Conservation (phyloP, 2,888 invertebrate species). For the Hedychridium roseum region DNA sequence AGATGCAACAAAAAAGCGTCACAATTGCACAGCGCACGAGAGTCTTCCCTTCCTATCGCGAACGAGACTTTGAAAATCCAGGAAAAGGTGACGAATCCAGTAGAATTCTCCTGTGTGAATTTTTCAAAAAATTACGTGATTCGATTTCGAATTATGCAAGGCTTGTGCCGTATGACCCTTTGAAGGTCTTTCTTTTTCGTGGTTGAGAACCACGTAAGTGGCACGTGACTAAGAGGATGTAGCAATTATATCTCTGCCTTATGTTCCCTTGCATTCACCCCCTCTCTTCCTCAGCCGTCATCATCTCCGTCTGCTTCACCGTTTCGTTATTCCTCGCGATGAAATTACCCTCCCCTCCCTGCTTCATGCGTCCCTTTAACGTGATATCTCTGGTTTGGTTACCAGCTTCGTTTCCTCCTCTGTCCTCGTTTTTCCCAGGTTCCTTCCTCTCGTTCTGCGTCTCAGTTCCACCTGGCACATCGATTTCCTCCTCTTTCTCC, state of each 20-base stretch:
- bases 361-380: slow-evolving; percentile 11
- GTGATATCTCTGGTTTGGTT: no score
- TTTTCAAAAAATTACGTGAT: no score
- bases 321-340: slow-evolving; percentile 15
- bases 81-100: no score
- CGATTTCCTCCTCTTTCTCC: no score
- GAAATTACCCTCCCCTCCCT: slow-evolving; percentile 18
- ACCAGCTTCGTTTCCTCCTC: background rate
- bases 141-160: no score
- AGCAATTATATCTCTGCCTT: slow-evolving; percentile 58
- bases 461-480: no score
- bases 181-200: slow-evolving; percentile 14
- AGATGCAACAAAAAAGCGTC: no score
- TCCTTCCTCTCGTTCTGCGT: slow-evolving; percentile 3
- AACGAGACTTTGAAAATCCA: no score
- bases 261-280: no score
- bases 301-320: slow-evolving; percentile 22
- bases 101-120: no score
- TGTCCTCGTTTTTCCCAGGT: slow-evolving; percentile 17
- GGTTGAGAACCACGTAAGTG: slow-evolving; percentile 55
- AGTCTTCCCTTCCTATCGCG: no score
- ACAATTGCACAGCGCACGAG: background rate
- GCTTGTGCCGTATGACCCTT: background rate
- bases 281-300: slow-evolving; percentile 35
- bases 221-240: slow-evolving; percentile 59